Percentiles rank a stretch among this genome's conserved stretches.
Evolutionary conservation across 2,113 vertebrate genomes (phyloP).

Genomic region (Raphicerus campestris): DNA sequence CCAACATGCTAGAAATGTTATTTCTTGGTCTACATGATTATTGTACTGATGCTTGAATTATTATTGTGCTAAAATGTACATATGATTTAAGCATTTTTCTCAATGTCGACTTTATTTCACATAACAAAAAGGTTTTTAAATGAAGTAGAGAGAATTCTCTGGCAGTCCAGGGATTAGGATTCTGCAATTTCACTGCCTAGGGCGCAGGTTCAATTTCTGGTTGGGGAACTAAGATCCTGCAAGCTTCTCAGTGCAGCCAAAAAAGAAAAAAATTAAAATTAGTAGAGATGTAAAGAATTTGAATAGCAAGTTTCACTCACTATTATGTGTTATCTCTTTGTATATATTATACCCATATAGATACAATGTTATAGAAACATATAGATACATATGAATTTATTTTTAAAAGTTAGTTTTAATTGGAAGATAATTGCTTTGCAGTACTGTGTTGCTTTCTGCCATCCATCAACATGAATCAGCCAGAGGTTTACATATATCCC

Average conservation of each 20-base stretch:
- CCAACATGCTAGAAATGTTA: not conserved
- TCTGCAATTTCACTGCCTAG: not conserved
- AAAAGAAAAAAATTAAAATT: not conserved
- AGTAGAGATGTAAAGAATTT: not conserved
- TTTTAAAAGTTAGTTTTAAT: not conserved
- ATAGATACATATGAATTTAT: not conserved
- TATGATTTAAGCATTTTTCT: not conserved
- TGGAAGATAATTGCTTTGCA: not conserved
- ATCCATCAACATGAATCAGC: not conserved
- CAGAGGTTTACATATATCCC: not conserved
- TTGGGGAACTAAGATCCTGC: not conserved
- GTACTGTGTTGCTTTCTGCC: not conserved
- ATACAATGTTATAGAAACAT: not conserved
- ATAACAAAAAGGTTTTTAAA: not conserved
- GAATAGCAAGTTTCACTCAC: not conserved
- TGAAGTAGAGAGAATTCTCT: not conserved
- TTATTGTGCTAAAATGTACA: not conserved
- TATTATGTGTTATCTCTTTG: not conserved
- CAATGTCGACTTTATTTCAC: not conserved
- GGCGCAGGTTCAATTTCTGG: fast-evolving
- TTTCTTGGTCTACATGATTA: not conserved
- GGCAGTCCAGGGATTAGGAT: not conserved
- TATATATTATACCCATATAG: not conserved
- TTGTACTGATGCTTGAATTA: not conserved
- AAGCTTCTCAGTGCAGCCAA: not conserved